A percentile compares a stretch with the other conserved stretches of the same genome.
phyloP scores from a whole-genome alignment of 2,113 vertebrate species.

The Piliocolobus tephrosceles region DNA sequence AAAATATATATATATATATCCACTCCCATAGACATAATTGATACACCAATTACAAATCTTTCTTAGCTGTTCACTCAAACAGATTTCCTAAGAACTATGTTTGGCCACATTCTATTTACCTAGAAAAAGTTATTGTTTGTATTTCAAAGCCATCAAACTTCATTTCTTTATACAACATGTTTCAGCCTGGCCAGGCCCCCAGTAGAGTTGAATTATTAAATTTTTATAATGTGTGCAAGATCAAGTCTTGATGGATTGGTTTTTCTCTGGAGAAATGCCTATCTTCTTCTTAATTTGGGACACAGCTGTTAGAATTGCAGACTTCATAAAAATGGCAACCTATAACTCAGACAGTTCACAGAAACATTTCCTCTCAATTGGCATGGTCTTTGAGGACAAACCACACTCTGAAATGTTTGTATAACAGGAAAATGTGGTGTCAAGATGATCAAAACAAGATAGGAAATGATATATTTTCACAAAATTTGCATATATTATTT shows the following conservation, averaged over 20 bases:
- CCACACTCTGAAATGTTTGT: conserved; percentile 84
- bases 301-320: conserved; percentile 65
- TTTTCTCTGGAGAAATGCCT: conserved; percentile 69
- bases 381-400: conserved; percentile 77
- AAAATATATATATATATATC: conserved; percentile 57
- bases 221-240: conserved; percentile 58
- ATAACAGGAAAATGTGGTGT: conserved; percentile 87
- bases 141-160: conserved; percentile 62
- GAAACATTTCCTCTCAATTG: conserved; percentile 79
- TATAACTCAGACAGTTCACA: conserved; percentile 65
- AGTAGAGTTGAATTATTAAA: conserved; percentile 64
- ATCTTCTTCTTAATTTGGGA: conserved; percentile 73
- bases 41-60: conserved; percentile 70
- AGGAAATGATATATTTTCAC: conserved; percentile 80
- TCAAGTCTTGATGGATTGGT: conserved; percentile 64
- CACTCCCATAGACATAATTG: conserved; percentile 69
- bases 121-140: conserved; percentile 64
- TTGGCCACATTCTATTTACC: conserved; percentile 64
- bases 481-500: conserved; percentile 76
- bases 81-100: conserved; percentile 48
- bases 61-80: conserved; percentile 58
- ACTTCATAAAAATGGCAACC: conserved; percentile 64
- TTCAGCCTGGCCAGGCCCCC: conserved; percentile 1
- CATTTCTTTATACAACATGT: conserved; percentile 61
- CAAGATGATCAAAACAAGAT: conserved; percentile 82